These are phyloP conservation scores for Trichogramma dendrolimi DNA, from an alignment of 2,888 invertebrate species.

Conservation along the genomic window DNA sequence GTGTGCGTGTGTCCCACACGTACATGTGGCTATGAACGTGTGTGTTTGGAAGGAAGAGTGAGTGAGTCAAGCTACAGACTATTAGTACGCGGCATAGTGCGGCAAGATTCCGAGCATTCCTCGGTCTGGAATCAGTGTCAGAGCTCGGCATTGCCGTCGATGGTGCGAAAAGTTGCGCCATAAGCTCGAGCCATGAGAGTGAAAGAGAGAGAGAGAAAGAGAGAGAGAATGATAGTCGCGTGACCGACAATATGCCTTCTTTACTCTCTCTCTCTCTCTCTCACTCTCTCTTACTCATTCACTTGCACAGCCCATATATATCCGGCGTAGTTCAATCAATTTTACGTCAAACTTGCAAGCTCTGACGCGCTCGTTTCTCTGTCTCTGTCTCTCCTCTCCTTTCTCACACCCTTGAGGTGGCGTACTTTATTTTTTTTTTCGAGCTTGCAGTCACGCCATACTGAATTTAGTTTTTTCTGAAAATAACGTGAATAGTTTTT, in stretches of 20 bases:
- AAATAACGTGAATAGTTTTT: too few species aligned
- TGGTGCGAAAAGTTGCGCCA: background rate
- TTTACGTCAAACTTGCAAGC: constrained; percentile 43
- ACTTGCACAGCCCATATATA: constrained; percentile 5
- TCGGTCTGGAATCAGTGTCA: constrained; percentile 9
- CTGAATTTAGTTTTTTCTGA: too few species aligned
- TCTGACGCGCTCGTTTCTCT: constrained; percentile 12
- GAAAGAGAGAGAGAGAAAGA: background rate
- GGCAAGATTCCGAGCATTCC: too few species aligned
- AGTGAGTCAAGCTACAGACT: too few species aligned
- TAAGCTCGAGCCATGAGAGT: background rate
- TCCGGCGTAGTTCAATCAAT: constrained; percentile 42
- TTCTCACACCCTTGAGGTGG: too few species aligned
- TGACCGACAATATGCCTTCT: constrained; percentile 30
- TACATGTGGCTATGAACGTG: too few species aligned
- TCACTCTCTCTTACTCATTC: background rate
- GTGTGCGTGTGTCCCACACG: too few species aligned
- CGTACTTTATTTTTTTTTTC: too few species aligned
- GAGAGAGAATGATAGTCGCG: constrained; percentile 29
- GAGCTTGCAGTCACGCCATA: too few species aligned
- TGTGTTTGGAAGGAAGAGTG: too few species aligned
- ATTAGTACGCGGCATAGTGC: too few species aligned
- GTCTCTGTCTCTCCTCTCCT: constrained; percentile 5
- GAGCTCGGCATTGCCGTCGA: background rate
- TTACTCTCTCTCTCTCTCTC: background rate